Conservation (phyloP, 2,888 invertebrate species). For the Chrysolina haemoptera region DNA sequence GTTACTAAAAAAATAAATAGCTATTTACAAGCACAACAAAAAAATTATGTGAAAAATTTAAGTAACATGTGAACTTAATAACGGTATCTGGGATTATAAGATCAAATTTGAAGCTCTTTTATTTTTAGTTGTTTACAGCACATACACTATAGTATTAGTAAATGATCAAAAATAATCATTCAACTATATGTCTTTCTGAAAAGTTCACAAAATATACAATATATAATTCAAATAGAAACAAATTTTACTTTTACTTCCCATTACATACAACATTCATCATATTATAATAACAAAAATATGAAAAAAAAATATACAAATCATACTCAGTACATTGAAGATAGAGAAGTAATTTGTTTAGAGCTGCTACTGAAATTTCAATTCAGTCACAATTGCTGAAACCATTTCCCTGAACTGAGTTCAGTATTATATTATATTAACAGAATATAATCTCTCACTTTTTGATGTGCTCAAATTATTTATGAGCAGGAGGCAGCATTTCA, state of each 20-base stretch:
- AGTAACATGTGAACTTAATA: conserved; percentile 46
- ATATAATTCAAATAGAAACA: not conserved
- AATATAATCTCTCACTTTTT: too few relatives aligned
- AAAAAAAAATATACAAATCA: not conserved
- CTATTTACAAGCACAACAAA: conserved; percentile 62
- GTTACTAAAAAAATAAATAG: conserved; percentile 62
- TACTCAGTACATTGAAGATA: not conserved
- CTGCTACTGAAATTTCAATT: not conserved
- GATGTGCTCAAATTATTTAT: too few relatives aligned
- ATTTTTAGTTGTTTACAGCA: conserved; percentile 43
- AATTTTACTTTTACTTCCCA: not conserved
- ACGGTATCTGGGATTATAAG: conserved; percentile 43
- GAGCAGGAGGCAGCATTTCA: too few relatives aligned
- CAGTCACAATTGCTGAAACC: not conserved
- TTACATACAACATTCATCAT: not conserved
- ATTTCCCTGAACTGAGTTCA: not conserved
- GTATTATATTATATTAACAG: too few relatives aligned
- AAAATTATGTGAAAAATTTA: conserved; percentile 49
- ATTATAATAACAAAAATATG: not conserved
- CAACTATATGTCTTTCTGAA: not conserved
- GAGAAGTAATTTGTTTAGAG: not conserved
- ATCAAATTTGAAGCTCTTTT: conserved; percentile 35
- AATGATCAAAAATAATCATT: conserved; percentile 44
- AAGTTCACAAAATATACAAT: conserved; percentile 1
- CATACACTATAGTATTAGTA: conserved; percentile 43